Conservation (phyloP, 2,888 invertebrate species). For the Holacanthella duospinosa region DNA sequence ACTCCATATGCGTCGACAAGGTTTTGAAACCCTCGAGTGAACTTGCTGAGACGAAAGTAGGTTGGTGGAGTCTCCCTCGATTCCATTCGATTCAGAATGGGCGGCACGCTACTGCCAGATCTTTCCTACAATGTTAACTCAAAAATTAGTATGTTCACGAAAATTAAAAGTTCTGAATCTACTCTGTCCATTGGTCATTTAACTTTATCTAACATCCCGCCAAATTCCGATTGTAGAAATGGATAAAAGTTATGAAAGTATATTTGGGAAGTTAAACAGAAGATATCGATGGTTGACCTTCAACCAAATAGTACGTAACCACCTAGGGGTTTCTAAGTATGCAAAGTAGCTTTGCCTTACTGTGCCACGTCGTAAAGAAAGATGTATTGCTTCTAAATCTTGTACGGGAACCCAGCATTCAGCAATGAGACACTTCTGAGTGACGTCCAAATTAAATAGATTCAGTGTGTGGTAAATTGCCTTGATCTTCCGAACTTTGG, state of each 20-base stretch:
- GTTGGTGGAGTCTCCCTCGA: slow-evolving; percentile 85
- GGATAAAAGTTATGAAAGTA: background rate
- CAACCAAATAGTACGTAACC: too few species aligned
- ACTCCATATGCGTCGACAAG: slow-evolving; percentile 95
- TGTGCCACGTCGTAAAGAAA: slow-evolving; percentile 83
- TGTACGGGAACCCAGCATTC: slow-evolving; percentile 91
- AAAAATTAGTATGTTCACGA: slow-evolving; percentile 4
- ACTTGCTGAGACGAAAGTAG: slow-evolving; percentile 91
- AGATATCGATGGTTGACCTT: too few species aligned
- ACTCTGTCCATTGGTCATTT: background rate
- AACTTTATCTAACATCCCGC: background rate
- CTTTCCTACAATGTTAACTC: slow-evolving; percentile 56
- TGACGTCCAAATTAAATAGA: slow-evolving; percentile 96
- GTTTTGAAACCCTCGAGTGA: slow-evolving; percentile 86
- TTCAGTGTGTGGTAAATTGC: slow-evolving; percentile 98
- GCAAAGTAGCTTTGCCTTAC: too few species aligned
- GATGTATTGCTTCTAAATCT: slow-evolving; percentile 83
- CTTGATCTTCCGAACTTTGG: slow-evolving; percentile 97
- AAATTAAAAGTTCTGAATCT: background rate
- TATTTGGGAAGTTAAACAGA: too few species aligned
- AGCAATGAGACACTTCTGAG: slow-evolving; percentile 96
- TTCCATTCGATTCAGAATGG: slow-evolving; percentile 90
- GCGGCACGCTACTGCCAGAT: slow-evolving; percentile 88
- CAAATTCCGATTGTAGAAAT: too few species aligned
- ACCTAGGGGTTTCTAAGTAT: too few species aligned